Evolutionary conservation across 2,888 invertebrate genomes (phyloP), one percentile per base, ranked within the genome.

Genomic region (Aporophyla lueneburgensis): DNA sequence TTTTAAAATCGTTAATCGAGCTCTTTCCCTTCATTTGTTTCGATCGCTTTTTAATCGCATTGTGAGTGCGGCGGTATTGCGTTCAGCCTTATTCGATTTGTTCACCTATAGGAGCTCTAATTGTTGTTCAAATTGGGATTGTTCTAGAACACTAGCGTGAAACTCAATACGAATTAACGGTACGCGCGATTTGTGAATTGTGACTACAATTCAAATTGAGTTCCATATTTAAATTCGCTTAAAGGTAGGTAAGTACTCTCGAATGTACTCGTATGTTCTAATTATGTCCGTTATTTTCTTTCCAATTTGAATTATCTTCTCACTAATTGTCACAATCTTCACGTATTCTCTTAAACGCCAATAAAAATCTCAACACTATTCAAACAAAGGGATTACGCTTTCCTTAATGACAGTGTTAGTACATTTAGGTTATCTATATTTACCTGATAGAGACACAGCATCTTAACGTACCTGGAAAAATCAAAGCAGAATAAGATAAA

Each of bases 141-240:
- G 91, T 95, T 92, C 92, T 93, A 89, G 89, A 90, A 92, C 91
- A 91, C 90, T 91, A 91, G 89, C 88, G 90, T 91, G 96, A 94
- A 96, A 96, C 93, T 95, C 96, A 95, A 96, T 96, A 96, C 92
- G 96, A 95, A 96, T 96, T 96, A 96, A 95, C 94, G 94, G 94
- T 91, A 91, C 87, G 87, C 89, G 85, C 86, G 73, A 83, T 81
- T 85, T 91, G 92, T 93, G 93, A 95, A 92, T 93, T 91, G 92
- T 93, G 93, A 95, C 92, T 93, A 92, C 91, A 86, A 89, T 89
- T 84, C 74, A 63, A 85, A 71, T 77, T 63, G 49, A 66, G 69
- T 83, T 84, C 70, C 66, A 79, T 77, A 71, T 74, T 80, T 73
- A 78, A 82, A 80, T 78, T 80, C 54, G 63, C 63, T 69, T 82